These are phyloP conservation scores for Alcedo atthis DNA, from an alignment of 2,797 vertebrate genomes.

Conservation along the genomic window DNA sequence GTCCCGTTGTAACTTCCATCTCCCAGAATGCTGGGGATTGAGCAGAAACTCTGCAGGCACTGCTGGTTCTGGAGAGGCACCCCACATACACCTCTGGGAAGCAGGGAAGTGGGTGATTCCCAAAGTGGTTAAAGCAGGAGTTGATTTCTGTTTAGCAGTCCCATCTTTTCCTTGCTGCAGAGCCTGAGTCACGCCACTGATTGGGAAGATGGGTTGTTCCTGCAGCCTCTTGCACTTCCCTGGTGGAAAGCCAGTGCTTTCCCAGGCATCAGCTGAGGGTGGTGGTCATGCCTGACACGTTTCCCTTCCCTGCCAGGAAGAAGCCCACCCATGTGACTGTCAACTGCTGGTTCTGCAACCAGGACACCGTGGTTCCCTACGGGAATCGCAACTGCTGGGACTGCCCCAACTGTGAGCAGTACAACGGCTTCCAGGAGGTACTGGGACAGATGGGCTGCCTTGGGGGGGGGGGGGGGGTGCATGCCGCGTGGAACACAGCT, in stretches of 20 bases:
- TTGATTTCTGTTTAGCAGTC: background rate
- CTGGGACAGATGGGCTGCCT: no score
- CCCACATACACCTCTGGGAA: background rate
- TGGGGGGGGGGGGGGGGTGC: background rate
- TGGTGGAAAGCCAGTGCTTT: background rate
- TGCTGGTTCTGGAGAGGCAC: background rate
- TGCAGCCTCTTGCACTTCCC: background rate
- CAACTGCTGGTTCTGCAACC: constrained; percentile 98
- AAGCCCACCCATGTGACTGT: constrained; percentile 88
- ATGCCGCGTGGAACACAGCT: no score
- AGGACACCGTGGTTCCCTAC: constrained; percentile 92
- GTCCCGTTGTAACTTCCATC: rapidly evolving
- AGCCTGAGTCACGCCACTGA: background rate
- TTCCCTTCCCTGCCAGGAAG: constrained; percentile 77
- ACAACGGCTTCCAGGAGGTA: constrained; percentile 98
- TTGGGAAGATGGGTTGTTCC: background rate
- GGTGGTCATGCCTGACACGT: background rate
- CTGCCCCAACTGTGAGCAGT: constrained; percentile 96
- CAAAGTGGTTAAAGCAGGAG: background rate
- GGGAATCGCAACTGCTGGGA: constrained; percentile 99
- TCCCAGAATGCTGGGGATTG: background rate
- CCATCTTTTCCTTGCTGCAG: background rate
- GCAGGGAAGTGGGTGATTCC: background rate
- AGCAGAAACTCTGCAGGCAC: background rate
- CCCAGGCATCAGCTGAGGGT: background rate